Evolutionary conservation across 2,113 vertebrate species (phyloP).

Genomic region (Anguilla japonica): DNA sequence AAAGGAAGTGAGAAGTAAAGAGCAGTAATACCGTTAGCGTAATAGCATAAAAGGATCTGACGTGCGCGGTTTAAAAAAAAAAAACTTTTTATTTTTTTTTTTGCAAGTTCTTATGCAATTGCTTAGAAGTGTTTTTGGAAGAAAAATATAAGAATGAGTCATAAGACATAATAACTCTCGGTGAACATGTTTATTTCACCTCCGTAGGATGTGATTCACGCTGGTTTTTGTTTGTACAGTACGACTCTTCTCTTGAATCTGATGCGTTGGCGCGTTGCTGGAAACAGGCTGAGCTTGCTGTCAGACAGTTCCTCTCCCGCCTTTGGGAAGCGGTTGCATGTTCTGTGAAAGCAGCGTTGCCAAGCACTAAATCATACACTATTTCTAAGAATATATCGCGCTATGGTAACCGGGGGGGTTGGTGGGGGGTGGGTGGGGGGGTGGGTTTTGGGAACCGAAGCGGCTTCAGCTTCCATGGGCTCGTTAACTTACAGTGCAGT

Average conservation of each 20-base stretch:
- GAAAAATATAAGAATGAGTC: background rate
- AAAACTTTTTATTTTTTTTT: background rate
- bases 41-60: background rate
- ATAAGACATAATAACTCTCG: background rate
- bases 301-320: background rate
- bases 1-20: background rate
- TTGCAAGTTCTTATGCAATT: background rate
- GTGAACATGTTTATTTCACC: background rate
- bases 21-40: background rate
- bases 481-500: slow-evolving; percentile 50
- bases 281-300: background rate
- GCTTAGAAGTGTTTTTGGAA: background rate
- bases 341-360: background rate
- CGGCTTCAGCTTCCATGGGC: slow-evolving; percentile 39
- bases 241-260: background rate
- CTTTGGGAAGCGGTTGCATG: background rate
- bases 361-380: background rate
- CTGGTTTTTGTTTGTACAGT: background rate
- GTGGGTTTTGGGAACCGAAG: slow-evolving; percentile 43
- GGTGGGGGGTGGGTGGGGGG: slow-evolving; percentile 21
- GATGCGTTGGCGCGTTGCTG: background rate
- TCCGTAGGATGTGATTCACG: background rate
- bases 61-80: background rate
- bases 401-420: slow-evolving; percentile 32
- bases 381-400: background rate